Evolutionary conservation across 1,140 invertebrate genomes (phyloP).

Genomic region (Papilio glaucus): DNA sequence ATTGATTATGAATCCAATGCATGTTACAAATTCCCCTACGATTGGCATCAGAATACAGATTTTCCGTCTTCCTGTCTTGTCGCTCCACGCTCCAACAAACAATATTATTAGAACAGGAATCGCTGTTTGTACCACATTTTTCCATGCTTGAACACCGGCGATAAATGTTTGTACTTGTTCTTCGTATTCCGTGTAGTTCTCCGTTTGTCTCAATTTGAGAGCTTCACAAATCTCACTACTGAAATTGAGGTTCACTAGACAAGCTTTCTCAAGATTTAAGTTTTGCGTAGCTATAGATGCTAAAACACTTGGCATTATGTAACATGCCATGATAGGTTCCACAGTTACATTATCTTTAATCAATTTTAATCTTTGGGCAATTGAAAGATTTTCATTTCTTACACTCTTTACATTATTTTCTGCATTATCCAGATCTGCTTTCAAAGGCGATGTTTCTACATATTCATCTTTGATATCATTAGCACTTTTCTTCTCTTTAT

Average conservation of each 20-base stretch:
- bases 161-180: slow-evolving; percentile 89
- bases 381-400: slow-evolving; percentile 57
- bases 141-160: slow-evolving; percentile 90
- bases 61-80: slow-evolving; percentile 89
- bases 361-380: slow-evolving; percentile 82
- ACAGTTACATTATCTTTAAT: slow-evolving; percentile 88
- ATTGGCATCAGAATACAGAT: slow-evolving; percentile 93
- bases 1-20: slow-evolving; percentile 90
- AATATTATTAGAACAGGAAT: slow-evolving; percentile 90
- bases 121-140: slow-evolving; percentile 89
- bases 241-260: slow-evolving; percentile 90
- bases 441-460: slow-evolving; percentile 61
- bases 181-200: slow-evolving; percentile 88
- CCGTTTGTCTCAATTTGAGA: slow-evolving; percentile 87
- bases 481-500: slow-evolving; percentile 40
- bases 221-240: slow-evolving; percentile 88
- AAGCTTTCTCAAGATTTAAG: slow-evolving; percentile 93
- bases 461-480: slow-evolving; percentile 51
- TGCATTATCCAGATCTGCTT: slow-evolving; percentile 46
- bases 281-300: slow-evolving; percentile 91
- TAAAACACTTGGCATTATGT: slow-evolving; percentile 90
- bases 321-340: slow-evolving; percentile 90
- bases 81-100: slow-evolving; percentile 92
- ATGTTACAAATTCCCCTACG: slow-evolving; percentile 90
- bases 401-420: slow-evolving; percentile 46